Base-by-base conservation (phyloP, 2,797 vertebrate species). In the Alcedo quadribrachys region DNA sequence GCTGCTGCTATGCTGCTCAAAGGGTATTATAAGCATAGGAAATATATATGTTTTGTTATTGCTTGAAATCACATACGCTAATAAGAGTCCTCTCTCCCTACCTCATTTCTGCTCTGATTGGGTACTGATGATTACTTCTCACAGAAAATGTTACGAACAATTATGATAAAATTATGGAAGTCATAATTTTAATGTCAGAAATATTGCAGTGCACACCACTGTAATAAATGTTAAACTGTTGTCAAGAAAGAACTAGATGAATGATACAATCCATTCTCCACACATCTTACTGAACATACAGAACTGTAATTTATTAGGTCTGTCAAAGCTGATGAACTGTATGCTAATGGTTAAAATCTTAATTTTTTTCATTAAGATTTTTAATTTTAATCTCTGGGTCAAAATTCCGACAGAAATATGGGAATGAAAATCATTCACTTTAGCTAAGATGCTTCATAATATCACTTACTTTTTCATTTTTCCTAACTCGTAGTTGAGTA, bases 341-440 rank as follows among this genome's bases (percentile, higher is more conserved):
- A 84, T 71, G 62, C 46, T 96, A 96, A 96, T 92, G 63, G 79
- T 55, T 77, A 88, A 94, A 92, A 92, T 67, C 78, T 94, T 91
- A 85, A 90, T 92, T 93, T 37, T 37, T 13, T 37, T 37, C 37
- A 37, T 37, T 37, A 37, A 37, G 37, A 37, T 37, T 37, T 14
- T 37, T 37, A 37, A 37, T 37, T 37, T 37, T 37, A 37, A 37
- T 37, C 37, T 37, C 37, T 37, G 37, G 37, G 37, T 37, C 14
- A 37, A 37, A 37, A 37, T 37, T 37, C 37, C 12, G 12, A 96
- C 55, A 80, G 81, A 92, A 87, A 82, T 48, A 93, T 78, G 53
- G 40, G 71, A 69, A 89, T 53, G 62, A 85, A 91, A 93, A 92
- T 87, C 21, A 80, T n/a, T 91, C 57, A 2, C 15, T 83, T 95